Base-by-base conservation (phyloP, 2,797 vertebrate genomes). In the Pantherophis alleghaniensis region DNA sequence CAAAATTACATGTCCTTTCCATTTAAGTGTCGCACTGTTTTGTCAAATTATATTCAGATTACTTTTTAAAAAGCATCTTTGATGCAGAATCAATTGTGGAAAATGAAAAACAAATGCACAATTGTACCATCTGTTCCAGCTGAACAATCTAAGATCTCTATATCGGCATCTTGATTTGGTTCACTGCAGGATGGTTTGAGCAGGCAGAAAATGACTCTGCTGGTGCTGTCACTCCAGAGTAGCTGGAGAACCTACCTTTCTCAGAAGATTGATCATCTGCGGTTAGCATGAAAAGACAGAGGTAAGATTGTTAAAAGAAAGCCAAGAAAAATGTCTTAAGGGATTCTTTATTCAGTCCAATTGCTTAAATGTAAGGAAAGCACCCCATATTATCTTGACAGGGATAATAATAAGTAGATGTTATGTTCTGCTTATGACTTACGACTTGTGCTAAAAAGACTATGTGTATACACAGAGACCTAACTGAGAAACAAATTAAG, bases 191-290 rank as follows among this genome's bases (percentile, higher is more conserved):
- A 26, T 28, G 55, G 5, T 56, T 20, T 22, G 0, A 92, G 60
- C 24, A 90, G 47, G 0, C 86, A 91, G 1, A 55, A 47, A 94
- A 93, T 93, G 9, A 3, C 66, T 91, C 18, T 42, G 20, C 12
- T 18, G 66, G n/a, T 74, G 1, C 59, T 89, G 74, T 83, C 16
- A 2, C 55, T 91, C 74, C 47, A 42, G 69, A 90, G 89, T 32
- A 96, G 12, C 94, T 11, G 90, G 92, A 90, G 57, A 90, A 98
- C 98, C 90, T 98, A 99, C 99, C 99, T 99, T 97, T 98, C 88
- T 99, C 98, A 97, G 98, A 99, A 95, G 98, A 97, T 91, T 98
- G 98, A 97, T 99, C 99, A 96, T 98, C 99, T 99, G 97, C 61
- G 95, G 98, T 97, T 96, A 98, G 98, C 98, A 98, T 98, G 97